Conservation (phyloP, 2,888 invertebrate species). For the Stramonita haemastoma region DNA sequence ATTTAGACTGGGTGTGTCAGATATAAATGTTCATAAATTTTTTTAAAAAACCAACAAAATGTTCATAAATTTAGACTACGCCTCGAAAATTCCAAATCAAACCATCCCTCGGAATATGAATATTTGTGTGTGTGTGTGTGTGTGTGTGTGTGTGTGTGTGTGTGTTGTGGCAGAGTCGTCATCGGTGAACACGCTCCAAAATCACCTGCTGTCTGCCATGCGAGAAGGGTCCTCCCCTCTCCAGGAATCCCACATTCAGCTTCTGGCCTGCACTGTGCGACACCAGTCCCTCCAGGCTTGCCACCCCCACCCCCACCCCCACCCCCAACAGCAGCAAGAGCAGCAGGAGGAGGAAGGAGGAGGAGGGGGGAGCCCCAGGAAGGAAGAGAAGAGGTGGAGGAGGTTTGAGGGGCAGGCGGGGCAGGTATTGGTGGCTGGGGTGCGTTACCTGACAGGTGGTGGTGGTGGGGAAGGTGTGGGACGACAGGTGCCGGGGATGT, state of each 20-base stretch:
- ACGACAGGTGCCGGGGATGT: not conserved
- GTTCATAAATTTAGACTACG: no score
- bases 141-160: not conserved
- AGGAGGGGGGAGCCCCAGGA: not conserved
- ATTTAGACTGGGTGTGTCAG: no score
- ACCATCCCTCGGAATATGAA: no score
- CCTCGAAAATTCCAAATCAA: no score
- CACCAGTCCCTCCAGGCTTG: conserved; percentile 3
- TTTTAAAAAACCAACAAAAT: no score
- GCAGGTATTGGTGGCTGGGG: conserved; percentile 18
- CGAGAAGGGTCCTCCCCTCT: not conserved
- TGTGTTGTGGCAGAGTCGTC: conserved; percentile 1
- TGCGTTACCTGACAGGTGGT: conserved; percentile 12
- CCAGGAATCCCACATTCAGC: conserved; percentile 9
- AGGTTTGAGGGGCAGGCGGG: not conserved
- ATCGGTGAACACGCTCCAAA: not conserved
- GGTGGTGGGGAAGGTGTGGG: not conserved
- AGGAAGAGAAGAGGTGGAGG: not conserved
- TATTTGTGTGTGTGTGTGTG: not conserved
- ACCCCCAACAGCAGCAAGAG: no score
- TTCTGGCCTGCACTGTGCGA: conserved; percentile 20
- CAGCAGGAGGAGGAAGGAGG: no score
- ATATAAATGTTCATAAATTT: no score
- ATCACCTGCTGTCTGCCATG: not conserved
- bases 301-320: no score